Conservation (phyloP, 2,888 invertebrate genomes). For the Parochlus steinenii region DNA sequence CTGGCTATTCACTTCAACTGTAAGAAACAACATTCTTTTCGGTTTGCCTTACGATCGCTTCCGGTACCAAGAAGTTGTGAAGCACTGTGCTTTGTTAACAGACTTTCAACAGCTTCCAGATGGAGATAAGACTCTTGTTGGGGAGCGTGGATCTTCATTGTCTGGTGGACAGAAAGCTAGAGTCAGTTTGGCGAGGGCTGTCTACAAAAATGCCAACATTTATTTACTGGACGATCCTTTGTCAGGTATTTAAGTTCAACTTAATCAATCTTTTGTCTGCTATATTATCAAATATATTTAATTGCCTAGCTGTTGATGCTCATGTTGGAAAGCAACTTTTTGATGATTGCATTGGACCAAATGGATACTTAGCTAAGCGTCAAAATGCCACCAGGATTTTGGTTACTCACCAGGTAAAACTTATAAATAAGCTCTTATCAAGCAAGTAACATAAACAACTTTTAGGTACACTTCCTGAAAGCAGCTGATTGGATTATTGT, state of each 20-base stretch:
- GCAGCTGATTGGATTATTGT: slow-evolving; percentile 43
- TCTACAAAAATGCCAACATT: slow-evolving; percentile 56
- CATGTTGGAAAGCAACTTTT: slow-evolving; percentile 61
- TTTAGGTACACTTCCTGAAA: slow-evolving; percentile 51
- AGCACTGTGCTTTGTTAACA: slow-evolving; percentile 49
- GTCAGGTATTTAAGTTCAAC: too few relatives aligned
- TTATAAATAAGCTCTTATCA: too few relatives aligned
- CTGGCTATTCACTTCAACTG: slow-evolving; percentile 42
- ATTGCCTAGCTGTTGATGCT: slow-evolving; percentile 66
- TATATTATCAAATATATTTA: too few relatives aligned
- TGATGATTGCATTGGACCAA: slow-evolving; percentile 46
- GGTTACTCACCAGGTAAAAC: slow-evolving; percentile 69
- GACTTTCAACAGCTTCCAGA: slow-evolving; percentile 57
- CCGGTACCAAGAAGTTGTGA: slow-evolving; percentile 34
- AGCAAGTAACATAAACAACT: too few relatives aligned
- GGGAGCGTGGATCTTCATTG: slow-evolving; percentile 66
- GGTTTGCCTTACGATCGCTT: slow-evolving; percentile 34
- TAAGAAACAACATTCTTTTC: slow-evolving; percentile 53
- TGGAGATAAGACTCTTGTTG: slow-evolving; percentile 59
- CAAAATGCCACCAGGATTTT: slow-evolving; percentile 46
- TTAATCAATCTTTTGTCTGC: too few relatives aligned
- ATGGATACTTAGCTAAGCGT: slow-evolving; percentile 31
- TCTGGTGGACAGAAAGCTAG: slow-evolving; percentile 63
- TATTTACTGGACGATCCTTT: slow-evolving; percentile 67
- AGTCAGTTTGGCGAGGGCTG: slow-evolving; percentile 51